Conservation (phyloP, 2,888 invertebrate genomes). For the Cheilosia vernalis region DNA sequence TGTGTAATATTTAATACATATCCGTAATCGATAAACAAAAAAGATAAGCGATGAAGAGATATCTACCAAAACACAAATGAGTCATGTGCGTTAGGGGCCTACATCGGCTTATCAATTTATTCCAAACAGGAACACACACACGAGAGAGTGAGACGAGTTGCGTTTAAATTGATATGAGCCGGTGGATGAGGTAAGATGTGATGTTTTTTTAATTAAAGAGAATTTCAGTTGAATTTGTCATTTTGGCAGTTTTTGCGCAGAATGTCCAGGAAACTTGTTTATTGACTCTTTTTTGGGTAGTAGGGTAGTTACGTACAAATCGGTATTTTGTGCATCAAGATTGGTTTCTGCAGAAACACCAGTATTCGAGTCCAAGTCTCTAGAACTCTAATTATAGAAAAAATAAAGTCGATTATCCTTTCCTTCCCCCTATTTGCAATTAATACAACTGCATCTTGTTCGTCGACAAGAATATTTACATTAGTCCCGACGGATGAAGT, state of each 20-base stretch:
- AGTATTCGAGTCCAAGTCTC: too few species aligned
- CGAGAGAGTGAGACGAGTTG: slow-evolving; percentile 17
- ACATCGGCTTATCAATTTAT: slow-evolving; percentile 64
- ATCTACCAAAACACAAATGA: slow-evolving; percentile 22
- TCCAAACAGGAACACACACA: slow-evolving; percentile 7
- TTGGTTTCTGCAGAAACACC: too few species aligned
- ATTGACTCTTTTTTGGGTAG: too few species aligned
- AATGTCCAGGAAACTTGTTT: not conserved
- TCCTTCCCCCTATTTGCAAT: not conserved
- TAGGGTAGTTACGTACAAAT: too few species aligned
- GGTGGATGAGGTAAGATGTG: slow-evolving; percentile 40
- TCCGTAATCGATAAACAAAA: slow-evolving; percentile 25
- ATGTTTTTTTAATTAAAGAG: slow-evolving; percentile 5
- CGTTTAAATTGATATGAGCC: slow-evolving; percentile 24
- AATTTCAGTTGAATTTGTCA: not conserved
- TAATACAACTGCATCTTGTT: not conserved
- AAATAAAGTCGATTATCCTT: too few species aligned
- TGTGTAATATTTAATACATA: slow-evolving; percentile 6
- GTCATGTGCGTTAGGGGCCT: slow-evolving; percentile 15
- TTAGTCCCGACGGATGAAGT: slow-evolving; percentile 12
- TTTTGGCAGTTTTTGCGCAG: not conserved
- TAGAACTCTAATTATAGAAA: not conserved
- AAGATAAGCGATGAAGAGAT: too few species aligned
- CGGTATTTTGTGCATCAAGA: too few species aligned
- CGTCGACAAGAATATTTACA: slow-evolving; percentile 4